phyloP scores from a whole-genome alignment of 2,797 vertebrate species.

The Adrianichthys oophorus region DNA sequence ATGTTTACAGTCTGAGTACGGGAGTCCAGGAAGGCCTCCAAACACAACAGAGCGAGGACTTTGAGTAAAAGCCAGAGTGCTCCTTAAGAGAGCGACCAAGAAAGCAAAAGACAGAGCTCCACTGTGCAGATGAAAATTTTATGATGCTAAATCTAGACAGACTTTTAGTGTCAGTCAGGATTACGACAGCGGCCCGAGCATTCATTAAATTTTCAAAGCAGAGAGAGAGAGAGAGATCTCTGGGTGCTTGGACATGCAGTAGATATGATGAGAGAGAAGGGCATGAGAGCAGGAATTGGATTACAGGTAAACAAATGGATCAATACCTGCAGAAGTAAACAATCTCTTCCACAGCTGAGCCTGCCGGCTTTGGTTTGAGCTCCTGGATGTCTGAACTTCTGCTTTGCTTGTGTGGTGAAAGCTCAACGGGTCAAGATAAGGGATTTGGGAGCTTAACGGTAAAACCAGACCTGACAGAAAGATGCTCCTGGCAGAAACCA shows the following conservation, averaged over 20 bases:
- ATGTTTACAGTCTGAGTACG: conserved; percentile 35
- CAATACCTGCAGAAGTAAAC: conserved; percentile 40
- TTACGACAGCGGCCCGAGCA: conserved; percentile 76
- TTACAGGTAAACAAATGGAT: conserved; percentile 64
- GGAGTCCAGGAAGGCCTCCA: conserved; percentile 29
- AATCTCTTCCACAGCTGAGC: neutral
- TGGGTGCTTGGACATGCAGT: conserved; percentile 41
- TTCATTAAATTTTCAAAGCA: conserved; percentile 79
- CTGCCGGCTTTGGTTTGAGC: too few relatives aligned
- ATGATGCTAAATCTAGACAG: conserved; percentile 84
- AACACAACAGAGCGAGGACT: conserved; percentile 8
- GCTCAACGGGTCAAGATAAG: conserved; percentile 32
- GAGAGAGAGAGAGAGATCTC: conserved; percentile 65
- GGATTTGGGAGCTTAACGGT: conserved; percentile 33
- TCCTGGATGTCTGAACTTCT: too few relatives aligned
- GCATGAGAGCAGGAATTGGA: conserved; percentile 29
- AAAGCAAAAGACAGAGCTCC: conserved; percentile 37
- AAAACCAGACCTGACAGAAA: conserved; percentile 7
- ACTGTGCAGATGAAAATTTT: conserved; percentile 79
- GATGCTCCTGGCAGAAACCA: conserved; percentile 13
- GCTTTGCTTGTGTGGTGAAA: conserved; percentile 10
- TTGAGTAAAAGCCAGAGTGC: conserved; percentile 50
- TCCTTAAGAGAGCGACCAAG: conserved; percentile 41
- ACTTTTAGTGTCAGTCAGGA: conserved; percentile 86
- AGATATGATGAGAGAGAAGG: conserved; percentile 29